Evolutionary conservation across 2,888 invertebrate genomes (phyloP).

Genomic region (Watsonalla binaria): DNA sequence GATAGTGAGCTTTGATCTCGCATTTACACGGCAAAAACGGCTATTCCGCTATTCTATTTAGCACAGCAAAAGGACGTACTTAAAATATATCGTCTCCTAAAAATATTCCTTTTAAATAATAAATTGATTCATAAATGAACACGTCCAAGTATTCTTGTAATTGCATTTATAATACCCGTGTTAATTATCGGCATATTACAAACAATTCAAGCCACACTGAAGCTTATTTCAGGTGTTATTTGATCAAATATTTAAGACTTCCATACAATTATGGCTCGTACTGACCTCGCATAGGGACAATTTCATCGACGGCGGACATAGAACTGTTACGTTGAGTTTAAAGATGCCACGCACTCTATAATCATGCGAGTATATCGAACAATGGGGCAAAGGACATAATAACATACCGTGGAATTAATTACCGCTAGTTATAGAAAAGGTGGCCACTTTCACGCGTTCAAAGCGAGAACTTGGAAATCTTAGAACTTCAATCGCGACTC

Average conservation of each 20-base stretch:
- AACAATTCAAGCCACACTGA: slow-evolving; percentile 40
- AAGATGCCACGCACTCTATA: slow-evolving; percentile 52
- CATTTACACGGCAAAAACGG: no score
- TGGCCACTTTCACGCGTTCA: slow-evolving; percentile 68
- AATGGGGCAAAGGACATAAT: slow-evolving; percentile 74
- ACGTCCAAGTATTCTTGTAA: slow-evolving; percentile 29
- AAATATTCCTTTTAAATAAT: not conserved
- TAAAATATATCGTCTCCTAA: not conserved
- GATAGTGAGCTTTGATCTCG: no score
- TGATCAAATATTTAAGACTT: slow-evolving; percentile 64
- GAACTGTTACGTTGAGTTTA: slow-evolving; percentile 48
- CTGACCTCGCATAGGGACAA: slow-evolving; percentile 40
- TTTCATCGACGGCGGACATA: slow-evolving; percentile 46
- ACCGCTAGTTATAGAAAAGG: slow-evolving; percentile 63
- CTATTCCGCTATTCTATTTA: no score
- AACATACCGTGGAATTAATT: slow-evolving; percentile 61
- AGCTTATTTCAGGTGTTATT: slow-evolving; percentile 76
- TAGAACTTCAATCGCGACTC: slow-evolving; percentile 43
- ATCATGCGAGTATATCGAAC: slow-evolving; percentile 52
- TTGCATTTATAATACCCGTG: slow-evolving; percentile 33
- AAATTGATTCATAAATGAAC: not conserved
- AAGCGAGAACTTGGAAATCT: slow-evolving; percentile 42
- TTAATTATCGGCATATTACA: slow-evolving; percentile 55
- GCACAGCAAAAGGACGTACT: no score
- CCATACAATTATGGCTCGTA: slow-evolving; percentile 53